Evolutionary conservation across 2,797 vertebrate genomes (phyloP), one percentile per base, ranked within the genome.

Genomic region (Enteromius treurensis): DNA sequence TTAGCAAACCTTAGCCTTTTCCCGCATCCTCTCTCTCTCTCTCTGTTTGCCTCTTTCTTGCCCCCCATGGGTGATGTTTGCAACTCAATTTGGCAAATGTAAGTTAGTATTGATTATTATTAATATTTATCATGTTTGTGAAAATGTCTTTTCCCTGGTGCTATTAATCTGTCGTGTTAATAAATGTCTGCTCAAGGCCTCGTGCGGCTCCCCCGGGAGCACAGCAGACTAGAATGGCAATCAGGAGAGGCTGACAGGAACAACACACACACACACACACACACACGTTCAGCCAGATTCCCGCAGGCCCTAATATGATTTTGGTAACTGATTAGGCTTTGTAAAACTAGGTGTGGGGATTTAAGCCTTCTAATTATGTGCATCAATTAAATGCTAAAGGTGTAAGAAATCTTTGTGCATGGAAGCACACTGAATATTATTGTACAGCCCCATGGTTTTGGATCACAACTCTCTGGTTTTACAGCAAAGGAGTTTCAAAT

Each of bases 81-180:
- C 80, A 91, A 94, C 90, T 91, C 92, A 91, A 91, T 92, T 92
- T 94, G 91, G 95, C 92, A 95, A 94, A 93, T 93, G 93, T 92
- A 95, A 96, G 95, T 93, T 90, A 89, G 90, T 93, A 97, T 96
- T 95, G 96, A 97, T 97, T 96, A 95, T 96, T 97, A 96, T 97
- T 96, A 97, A 96, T 97, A 96, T 96, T 96, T 93, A 95, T 96
- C 94, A 88, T 94, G 95, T 95, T 96, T 94, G 94, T 88, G 93
- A 95, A 92, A 93, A 94, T 80, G 93, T 95, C 95, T 94, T 95
- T 94, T 88, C 94, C 83, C 92, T 84, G 47, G 91, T 85, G 93
- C 96, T 96, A 95, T 97, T 97, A 96, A 97, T 97, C 96, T 95
- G 94, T 91, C 83, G 89, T 93, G 95, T 95, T 96, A 95, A 95